Base-by-base conservation (phyloP, 2,113 vertebrate species). In the Dolichotis patagonum region DNA sequence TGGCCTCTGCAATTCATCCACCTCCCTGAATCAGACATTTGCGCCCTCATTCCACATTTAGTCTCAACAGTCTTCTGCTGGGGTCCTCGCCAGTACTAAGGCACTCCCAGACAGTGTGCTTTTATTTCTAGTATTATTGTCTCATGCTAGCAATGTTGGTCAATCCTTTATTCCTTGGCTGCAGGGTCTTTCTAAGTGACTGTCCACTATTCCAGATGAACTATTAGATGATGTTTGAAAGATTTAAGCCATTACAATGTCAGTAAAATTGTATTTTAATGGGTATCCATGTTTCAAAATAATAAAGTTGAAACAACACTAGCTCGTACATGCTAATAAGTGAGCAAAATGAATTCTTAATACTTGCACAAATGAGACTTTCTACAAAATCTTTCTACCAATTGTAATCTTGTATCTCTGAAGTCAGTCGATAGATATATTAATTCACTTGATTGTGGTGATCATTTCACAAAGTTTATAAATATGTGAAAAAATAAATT, bases 1-100 rank as follows among this genome's bases (percentile, higher is more conserved):
- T 65, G 13, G 52, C 2, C 6, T 56, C 10, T 54, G 35, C 12
- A 58, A 3, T 71, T 56, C 43, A 38, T 63, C 26, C 30, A 52
- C 1, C 12, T 84, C 19, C 2, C 26, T 88, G n/a, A 69, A 43
- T 82, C 41, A 63, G 35, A 1, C 24, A 46, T 38, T 43, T 90
- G 58, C 41, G 14, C 12, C 77, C 3, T 82, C 3, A 28, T 43
- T 49, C 7, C 17, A 63, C 35, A 52, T 19, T 5, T 17, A 63
- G 43, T 81, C 20, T 41, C 35, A 24, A n/a, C 14, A 20, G 32
- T 28, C 5, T 43, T 7, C 6, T 4, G 2, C 1, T 63, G 7
- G 19, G 35, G 2, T 24, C 32, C 4, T 0, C 0, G 19, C 5
- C 22, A 43, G 13, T 2, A 30, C 32, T 20, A 20, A 11, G 41